Base-by-base conservation (phyloP, 2,888 invertebrate genomes). In the Tholera decimalis region DNA sequence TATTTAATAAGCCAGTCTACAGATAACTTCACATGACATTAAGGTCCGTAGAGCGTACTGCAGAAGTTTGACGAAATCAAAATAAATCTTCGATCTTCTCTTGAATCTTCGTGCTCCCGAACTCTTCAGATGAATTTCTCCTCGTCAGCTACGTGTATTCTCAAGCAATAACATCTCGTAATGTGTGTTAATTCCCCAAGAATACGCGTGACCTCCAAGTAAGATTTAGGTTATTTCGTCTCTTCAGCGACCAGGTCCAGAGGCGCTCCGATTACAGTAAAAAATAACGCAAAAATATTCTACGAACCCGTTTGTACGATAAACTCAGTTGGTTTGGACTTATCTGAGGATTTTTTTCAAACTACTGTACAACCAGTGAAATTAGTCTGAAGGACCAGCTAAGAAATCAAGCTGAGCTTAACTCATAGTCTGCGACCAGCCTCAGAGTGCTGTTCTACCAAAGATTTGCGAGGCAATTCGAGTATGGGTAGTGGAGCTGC, bases 121-220 rank as follows among this genome's bases (percentile, higher is more conserved):
- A 57, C 35, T 49, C 49, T 47, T 54, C 69, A 47, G 95, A 87
- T 85, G 95, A 86, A 58, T 89, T 86, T 88, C 86, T 89, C 96
- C 97, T 97, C 97, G 97, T 97, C 97, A 98, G 98, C 98, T 98
- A 99, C 98, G 98, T 98, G 98, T 99, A 99, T 99, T 99, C 98
- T 98, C 98, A 99, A 99, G 99, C 99, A 99, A 99, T 99, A 99
- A 99, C 98, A 98, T 97, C 98, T 97, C 97, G 93, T 95, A 97
- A 96, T 97, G 97, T 98, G 98, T 98, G 98, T 98, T 98, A 98
- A 98, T 98, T 98, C 98, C 98, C 98, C 98, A 98, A 98, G 98
- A 98, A 98, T 98, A 98, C 98, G 97, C 98, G 98, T 98, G 98
- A 98, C 98, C 98, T 97, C 97, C 97, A 97, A 97, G 97, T 97